phyloP scores from a whole-genome alignment of 2,888 invertebrate genomes.

The Athalia circularis region DNA sequence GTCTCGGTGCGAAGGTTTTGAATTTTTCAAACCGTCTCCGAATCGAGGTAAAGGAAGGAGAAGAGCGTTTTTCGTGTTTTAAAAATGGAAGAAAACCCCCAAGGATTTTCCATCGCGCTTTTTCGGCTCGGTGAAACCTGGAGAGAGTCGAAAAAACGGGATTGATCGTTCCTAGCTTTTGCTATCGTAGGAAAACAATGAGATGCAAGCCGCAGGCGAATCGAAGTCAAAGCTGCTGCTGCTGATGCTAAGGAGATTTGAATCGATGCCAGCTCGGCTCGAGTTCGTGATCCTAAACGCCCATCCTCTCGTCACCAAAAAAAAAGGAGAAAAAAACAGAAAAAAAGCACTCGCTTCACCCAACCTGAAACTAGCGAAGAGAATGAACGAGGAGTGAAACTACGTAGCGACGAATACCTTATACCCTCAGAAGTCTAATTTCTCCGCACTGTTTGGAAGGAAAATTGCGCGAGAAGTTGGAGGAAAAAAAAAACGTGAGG shows the following conservation, averaged over 20 bases:
- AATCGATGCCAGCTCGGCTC: slow-evolving; percentile 35
- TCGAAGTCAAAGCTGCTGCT: slow-evolving; percentile 6
- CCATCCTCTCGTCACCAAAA: slow-evolving; percentile 30
- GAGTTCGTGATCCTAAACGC: slow-evolving; percentile 8
- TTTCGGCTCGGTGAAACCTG: no score
- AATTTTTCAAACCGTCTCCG: no score
- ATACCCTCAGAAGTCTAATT: slow-evolving; percentile 3
- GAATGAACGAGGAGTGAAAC: neutral
- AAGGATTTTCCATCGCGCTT: no score
- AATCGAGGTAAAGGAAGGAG: no score
- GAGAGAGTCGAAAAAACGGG: no score
- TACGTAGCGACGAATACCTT: slow-evolving; percentile 2
- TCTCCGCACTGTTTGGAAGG: neutral
- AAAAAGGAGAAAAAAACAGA: neutral
- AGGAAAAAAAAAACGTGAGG: no score
- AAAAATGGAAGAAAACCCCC: no score
- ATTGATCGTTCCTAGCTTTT: neutral
- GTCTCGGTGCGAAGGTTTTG: neutral
- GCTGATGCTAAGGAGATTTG: slow-evolving; percentile 10
- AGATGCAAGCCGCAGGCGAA: slow-evolving; percentile 5
- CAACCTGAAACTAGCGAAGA: neutral
- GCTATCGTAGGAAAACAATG: slow-evolving; percentile 4
- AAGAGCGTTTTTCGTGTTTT: no score
- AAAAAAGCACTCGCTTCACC: neutral
- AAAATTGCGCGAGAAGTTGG: no score